These are phyloP conservation scores for Botia kubotai DNA, from an alignment of 2,797 vertebrate genomes.

Conservation along the genomic window DNA sequence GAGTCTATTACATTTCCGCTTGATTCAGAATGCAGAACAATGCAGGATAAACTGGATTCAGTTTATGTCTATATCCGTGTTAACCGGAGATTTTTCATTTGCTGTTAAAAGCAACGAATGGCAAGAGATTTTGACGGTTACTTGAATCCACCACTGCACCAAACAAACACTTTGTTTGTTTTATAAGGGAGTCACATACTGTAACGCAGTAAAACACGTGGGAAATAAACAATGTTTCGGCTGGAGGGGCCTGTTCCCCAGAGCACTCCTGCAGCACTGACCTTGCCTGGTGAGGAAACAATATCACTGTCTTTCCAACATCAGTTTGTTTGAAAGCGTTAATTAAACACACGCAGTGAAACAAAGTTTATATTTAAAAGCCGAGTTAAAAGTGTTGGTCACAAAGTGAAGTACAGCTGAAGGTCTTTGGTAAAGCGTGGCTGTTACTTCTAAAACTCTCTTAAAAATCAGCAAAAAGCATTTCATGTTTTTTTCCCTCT, in stretches of 20 bases:
- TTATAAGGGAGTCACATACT: neutral
- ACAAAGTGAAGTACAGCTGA: neutral
- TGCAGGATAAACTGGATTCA: neutral
- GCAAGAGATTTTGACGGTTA: neutral
- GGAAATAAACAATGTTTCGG: neutral
- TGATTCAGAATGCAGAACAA: conserved; percentile 13
- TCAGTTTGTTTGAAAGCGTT: neutral
- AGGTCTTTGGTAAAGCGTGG: neutral
- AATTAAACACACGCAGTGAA: neutral
- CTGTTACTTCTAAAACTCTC: neutral
- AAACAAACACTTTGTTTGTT: neutral
- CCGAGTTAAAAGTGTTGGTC: neutral
- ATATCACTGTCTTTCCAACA: neutral
- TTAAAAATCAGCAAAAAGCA: neutral
- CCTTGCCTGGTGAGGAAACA: neutral
- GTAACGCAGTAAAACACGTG: neutral
- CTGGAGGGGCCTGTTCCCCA: neutral
- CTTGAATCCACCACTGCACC: neutral
- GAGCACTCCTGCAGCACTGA: neutral
- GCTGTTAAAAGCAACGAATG: neutral
- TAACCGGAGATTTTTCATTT: neutral
- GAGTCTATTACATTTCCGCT: conserved; percentile 36
- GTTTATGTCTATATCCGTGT: conserved; percentile 5
- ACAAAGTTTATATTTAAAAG: neutral
- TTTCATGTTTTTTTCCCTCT: neutral